phyloP scores from a whole-genome alignment of 2,888 invertebrate genomes.

The Candidula unifasciata region DNA sequence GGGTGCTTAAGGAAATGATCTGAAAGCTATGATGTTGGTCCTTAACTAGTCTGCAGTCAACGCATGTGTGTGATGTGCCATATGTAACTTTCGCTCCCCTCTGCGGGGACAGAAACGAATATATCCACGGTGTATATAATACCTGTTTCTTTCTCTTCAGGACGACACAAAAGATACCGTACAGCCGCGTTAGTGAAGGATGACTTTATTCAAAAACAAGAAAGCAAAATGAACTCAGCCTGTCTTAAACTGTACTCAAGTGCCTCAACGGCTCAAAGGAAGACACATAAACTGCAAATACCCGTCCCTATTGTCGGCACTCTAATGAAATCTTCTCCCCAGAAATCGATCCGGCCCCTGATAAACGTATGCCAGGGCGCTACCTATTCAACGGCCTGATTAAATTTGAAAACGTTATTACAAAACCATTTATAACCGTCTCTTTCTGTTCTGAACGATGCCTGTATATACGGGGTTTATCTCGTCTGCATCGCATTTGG shows the following conservation, averaged over 20 bases:
- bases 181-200: not conserved
- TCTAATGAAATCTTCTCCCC: conserved; percentile 35
- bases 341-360: conserved; percentile 12
- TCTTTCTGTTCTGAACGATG: not conserved
- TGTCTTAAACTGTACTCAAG: not conserved
- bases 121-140: too few species aligned
- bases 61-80: too few species aligned
- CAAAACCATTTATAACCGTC: not conserved
- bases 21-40: too few species aligned
- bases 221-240: not conserved
- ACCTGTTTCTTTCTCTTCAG: too few species aligned
- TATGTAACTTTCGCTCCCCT: too few species aligned
- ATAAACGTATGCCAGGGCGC: conserved; percentile 12
- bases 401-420: conserved; percentile 44
- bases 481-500: conserved; percentile 26
- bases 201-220: conserved; percentile 5
- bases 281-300: not conserved
- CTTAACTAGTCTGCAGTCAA: too few species aligned
- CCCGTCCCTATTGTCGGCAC: not conserved
- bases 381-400: conserved; percentile 38
- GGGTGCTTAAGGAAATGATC: too few species aligned
- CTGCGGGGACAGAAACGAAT: too few species aligned
- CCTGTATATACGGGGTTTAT: conserved; percentile 25
- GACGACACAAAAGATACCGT: too few species aligned
- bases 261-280: conserved; percentile 24